These are phyloP conservation scores for Papilio demoleus DNA, from an alignment of 2,888 invertebrate species.

Conservation along the genomic window DNA sequence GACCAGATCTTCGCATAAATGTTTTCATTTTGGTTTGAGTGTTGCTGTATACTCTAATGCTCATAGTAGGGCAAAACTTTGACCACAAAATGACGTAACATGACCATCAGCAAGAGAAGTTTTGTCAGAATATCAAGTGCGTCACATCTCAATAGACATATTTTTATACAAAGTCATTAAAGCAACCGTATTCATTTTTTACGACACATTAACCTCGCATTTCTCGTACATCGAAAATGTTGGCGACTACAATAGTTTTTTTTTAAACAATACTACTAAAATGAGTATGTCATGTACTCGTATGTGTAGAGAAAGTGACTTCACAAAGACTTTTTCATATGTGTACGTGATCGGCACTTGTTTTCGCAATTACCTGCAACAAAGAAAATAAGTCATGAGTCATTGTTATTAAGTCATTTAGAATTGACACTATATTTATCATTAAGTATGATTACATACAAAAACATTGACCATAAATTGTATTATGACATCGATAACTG, in stretches of 20 bases:
- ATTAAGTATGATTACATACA: neutral
- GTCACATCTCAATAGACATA: no score
- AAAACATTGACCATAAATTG: neutral
- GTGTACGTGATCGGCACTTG: constrained; percentile 25
- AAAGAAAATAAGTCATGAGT: constrained; percentile 29
- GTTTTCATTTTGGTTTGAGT: no score
- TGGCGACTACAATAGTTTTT: neutral
- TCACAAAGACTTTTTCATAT: constrained; percentile 6
- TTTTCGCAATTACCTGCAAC: constrained; percentile 40
- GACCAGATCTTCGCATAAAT: no score
- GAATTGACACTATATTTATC: constrained; percentile 10
- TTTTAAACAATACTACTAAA: neutral
- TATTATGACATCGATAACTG: constrained; percentile 13
- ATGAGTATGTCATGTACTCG: neutral
- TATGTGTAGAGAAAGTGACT: constrained; percentile 2
- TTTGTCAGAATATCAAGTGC: no score
- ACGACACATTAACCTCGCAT: no score
- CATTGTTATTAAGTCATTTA: constrained; percentile 28
- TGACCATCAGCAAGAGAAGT: no score
- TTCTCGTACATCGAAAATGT: no score
- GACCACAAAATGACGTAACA: no score
- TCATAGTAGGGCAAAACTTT: no score
- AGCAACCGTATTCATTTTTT: no score
- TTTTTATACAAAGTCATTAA: no score
- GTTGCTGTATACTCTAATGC: no score